These are phyloP conservation scores for Scolanthus callimorphus DNA, from an alignment of 92 coral and sea anemone species.

Conservation along the genomic window DNA sequence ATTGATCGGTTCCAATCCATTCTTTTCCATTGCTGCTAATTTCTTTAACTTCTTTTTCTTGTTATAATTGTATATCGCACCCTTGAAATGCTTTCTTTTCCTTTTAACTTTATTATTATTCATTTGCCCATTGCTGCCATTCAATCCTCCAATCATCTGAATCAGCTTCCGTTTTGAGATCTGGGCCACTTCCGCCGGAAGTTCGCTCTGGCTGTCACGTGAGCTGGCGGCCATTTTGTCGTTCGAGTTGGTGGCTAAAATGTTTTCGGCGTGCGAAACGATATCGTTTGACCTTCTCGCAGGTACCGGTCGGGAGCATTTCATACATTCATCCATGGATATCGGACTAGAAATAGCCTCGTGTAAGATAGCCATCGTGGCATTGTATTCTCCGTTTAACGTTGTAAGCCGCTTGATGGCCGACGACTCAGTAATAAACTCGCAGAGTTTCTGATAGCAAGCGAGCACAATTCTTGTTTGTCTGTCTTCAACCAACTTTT, in stretches of 20 bases:
- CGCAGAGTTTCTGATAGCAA: constrained; percentile 93
- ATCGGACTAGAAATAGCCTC: constrained; percentile 84
- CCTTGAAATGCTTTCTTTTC: constrained; percentile 74
- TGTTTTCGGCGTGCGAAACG: constrained; percentile 4
- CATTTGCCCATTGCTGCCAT: constrained; percentile 20
- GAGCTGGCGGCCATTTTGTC: constrained; percentile 67
- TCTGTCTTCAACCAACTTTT: constrained; percentile 66
- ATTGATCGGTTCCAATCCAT: neutral
- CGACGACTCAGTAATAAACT: constrained; percentile 58
- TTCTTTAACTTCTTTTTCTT: constrained; percentile 58
- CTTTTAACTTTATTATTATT: constrained; percentile 36
- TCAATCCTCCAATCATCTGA: constrained; percentile 36
- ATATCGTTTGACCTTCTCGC: constrained; percentile 11
- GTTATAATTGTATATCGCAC: constrained; percentile 66
- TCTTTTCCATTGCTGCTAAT: neutral
- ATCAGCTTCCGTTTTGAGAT: constrained; percentile 47
- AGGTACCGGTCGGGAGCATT: constrained; percentile 26
- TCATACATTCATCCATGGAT: constrained; percentile 32
- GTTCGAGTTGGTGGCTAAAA: constrained; percentile 29
- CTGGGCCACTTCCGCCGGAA: constrained; percentile 64
- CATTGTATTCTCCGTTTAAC: constrained; percentile 82
- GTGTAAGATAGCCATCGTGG: constrained; percentile 67
- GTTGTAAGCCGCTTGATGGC: constrained; percentile 35
- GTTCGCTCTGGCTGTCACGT: constrained; percentile 45
- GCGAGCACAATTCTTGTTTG: constrained; percentile 89